phyloP scores from a whole-genome alignment of 1,140 invertebrate genomes.

The Aphelinus atriplicis region DNA sequence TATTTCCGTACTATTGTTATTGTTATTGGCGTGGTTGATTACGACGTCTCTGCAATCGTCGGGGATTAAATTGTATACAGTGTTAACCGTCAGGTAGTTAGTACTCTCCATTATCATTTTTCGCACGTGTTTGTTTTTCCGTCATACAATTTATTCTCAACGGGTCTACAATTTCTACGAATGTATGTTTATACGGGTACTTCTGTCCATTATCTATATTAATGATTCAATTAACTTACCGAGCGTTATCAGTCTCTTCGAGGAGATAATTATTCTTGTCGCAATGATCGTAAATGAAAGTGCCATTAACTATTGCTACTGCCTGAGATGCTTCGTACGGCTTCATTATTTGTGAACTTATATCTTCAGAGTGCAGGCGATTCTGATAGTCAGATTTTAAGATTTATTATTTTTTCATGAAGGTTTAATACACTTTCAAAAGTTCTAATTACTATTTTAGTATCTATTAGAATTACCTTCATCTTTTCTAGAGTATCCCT shows the following conservation, averaged over 20 bases:
- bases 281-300: conserved; percentile 64
- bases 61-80: too few relatives aligned
- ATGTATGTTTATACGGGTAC: too few relatives aligned
- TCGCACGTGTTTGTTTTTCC: too few relatives aligned
- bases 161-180: too few relatives aligned
- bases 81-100: too few relatives aligned
- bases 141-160: too few relatives aligned
- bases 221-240: conserved; percentile 39
- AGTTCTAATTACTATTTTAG: background rate
- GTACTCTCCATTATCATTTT: too few relatives aligned
- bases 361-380: conserved; percentile 65
- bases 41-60: too few relatives aligned
- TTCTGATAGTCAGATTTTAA: conserved; percentile 48
- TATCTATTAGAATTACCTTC: conserved; percentile 51
- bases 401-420: background rate
- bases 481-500: conserved; percentile 57
- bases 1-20: too few relatives aligned
- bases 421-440: background rate
- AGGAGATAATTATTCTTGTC: conserved; percentile 33
- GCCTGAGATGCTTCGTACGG: conserved; percentile 65
- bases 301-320: conserved; percentile 67
- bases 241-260: background rate
- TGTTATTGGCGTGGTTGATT: too few relatives aligned
- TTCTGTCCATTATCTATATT: too few relatives aligned
- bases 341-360: conserved; percentile 56